Evolutionary conservation across 2,113 vertebrate species (phyloP).

Genomic region (Meleagris gallopavo): DNA sequence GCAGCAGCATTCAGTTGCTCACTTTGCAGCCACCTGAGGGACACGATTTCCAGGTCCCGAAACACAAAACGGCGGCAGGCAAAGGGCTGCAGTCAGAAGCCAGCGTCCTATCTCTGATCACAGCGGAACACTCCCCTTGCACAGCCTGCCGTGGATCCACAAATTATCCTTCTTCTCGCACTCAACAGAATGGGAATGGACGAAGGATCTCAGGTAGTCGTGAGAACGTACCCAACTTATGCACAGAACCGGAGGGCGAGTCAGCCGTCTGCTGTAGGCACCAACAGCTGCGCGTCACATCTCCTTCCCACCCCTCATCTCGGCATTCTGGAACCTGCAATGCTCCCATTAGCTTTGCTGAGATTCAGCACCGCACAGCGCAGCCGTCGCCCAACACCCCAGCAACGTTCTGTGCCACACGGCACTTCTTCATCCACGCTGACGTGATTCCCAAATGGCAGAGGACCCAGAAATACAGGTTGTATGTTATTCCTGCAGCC

Average conservation of each 20-base stretch:
- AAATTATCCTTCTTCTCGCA: not conserved
- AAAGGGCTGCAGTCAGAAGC: not conserved
- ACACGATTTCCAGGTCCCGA: not conserved
- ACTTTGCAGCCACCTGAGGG: not conserved
- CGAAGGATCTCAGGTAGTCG: not conserved
- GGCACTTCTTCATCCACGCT: not conserved
- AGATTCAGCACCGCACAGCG: not conserved
- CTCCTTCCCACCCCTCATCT: not conserved
- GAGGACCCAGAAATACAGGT: not conserved
- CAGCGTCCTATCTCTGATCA: not conserved
- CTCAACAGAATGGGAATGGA: not conserved
- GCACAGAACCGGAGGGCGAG: conserved; percentile 17
- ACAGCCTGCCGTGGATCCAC: not conserved
- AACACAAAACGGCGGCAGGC: not conserved
- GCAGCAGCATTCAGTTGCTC: not conserved
- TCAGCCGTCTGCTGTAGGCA: conserved; percentile 24
- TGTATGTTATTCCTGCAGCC: not conserved
- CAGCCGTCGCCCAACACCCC: not conserved
- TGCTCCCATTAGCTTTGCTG: conserved; percentile 10
- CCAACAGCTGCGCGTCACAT: conserved; percentile 26
- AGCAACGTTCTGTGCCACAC: not conserved
- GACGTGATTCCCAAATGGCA: not conserved
- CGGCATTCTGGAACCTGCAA: not conserved
- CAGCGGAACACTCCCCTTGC: not conserved
- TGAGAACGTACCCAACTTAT: conserved; percentile 10